These are phyloP conservation scores for Antechinus flavipes DNA, from an alignment of 2,113 vertebrate genomes.

Conservation along the genomic window DNA sequence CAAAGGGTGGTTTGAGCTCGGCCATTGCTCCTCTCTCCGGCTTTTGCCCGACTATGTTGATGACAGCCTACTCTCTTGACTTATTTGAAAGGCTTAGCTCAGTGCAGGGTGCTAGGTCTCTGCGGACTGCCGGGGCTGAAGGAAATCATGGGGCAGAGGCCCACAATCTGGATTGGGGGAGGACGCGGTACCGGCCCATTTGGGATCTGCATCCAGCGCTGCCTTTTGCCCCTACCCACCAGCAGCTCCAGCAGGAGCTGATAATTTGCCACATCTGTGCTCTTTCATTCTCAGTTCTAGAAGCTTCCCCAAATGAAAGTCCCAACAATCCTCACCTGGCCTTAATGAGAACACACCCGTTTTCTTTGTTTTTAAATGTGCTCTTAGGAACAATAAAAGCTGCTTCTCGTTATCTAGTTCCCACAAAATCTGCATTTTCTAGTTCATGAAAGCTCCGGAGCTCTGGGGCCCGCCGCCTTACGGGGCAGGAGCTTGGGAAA, in stretches of 20 bases:
- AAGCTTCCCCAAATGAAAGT: not conserved
- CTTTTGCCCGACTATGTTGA: not conserved
- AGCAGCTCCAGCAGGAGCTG: not conserved
- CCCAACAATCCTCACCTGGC: not conserved
- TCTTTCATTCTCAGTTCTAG: not conserved
- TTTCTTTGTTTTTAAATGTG: not conserved
- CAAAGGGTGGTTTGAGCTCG: not conserved
- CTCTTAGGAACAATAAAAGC: not conserved
- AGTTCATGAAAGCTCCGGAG: not conserved
- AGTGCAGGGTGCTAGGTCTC: not conserved
- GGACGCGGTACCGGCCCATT: not conserved
- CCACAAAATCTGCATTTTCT: not conserved
- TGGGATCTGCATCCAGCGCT: not conserved
- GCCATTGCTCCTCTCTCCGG: not conserved
- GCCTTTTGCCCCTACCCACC: not conserved
- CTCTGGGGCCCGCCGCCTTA: not conserved
- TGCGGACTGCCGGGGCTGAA: not conserved
- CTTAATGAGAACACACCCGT: not conserved
- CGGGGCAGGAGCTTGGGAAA: not conserved
- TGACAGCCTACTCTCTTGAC: not conserved
- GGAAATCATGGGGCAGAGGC: not conserved
- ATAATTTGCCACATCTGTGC: not conserved
- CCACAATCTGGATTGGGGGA: not conserved
- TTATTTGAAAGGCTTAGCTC: constrained; percentile 20
- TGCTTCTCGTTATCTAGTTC: not conserved